phyloP scores from a whole-genome alignment of 2,113 vertebrate genomes.

The Triplophysa dalaica region DNA sequence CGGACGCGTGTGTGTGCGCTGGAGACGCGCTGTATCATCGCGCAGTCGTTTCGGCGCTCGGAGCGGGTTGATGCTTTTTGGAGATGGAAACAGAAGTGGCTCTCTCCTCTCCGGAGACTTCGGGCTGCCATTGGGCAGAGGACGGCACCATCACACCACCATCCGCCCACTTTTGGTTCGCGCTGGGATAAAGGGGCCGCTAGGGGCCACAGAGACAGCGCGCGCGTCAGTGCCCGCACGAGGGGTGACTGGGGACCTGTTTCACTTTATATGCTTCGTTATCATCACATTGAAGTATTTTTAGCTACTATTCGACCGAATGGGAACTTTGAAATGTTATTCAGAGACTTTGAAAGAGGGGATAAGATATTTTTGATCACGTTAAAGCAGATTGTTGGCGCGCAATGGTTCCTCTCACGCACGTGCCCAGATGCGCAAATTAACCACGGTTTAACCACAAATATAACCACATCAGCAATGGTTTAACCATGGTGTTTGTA shows the following conservation, averaged over 20 bases:
- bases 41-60: slow-evolving; percentile 69
- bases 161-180: slow-evolving; percentile 84
- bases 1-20: slow-evolving; percentile 76
- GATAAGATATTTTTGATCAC: no score
- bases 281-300: background rate
- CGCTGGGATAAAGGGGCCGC: slow-evolving; percentile 76
- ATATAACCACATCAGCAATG: no score
- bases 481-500: no score
- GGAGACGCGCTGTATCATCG: slow-evolving; percentile 77
- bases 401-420: no score
- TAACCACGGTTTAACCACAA: no score
- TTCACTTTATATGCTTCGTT: background rate
- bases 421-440: no score
- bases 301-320: background rate
- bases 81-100: slow-evolving; percentile 83
- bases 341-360: no score
- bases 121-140: slow-evolving; percentile 86
- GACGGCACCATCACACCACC: slow-evolving; percentile 65
- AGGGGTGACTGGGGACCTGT: background rate
- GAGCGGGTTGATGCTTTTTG: slow-evolving; percentile 81
- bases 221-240: slow-evolving; percentile 14
- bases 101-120: slow-evolving; percentile 84
- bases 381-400: no score
- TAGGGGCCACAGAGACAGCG: slow-evolving; percentile 75
- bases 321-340: no score